These are phyloP conservation scores for Mus spicilegus DNA, from an alignment of 2,113 vertebrate species.

Conservation along the genomic window DNA sequence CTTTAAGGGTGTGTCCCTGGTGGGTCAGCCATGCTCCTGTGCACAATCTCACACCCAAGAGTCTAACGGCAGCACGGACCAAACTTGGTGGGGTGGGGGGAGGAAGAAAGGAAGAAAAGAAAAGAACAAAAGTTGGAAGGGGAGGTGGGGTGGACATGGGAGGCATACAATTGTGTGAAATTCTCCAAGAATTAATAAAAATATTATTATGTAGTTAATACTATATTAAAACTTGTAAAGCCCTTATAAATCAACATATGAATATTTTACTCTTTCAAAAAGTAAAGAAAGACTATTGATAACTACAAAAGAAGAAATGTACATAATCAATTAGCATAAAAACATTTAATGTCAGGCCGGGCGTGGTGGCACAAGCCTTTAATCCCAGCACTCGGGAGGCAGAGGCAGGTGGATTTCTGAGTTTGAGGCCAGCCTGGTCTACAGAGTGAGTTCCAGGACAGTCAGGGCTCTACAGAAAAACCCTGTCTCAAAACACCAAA, in stretches of 20 bases:
- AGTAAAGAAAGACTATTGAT: background rate
- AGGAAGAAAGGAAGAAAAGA: background rate
- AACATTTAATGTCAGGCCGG: conserved; percentile 2
- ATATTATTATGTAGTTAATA: background rate
- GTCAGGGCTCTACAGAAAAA: no score
- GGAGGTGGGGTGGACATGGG: background rate
- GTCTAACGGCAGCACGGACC: background rate
- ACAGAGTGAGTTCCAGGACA: no score
- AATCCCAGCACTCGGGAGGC: no score
- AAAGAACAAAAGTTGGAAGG: background rate
- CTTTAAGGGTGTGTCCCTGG: background rate
- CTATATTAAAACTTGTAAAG: background rate
- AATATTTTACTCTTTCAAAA: background rate
- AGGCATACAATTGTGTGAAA: background rate
- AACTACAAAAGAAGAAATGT: conserved; percentile 40
- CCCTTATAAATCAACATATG: background rate
- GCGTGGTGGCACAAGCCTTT: no score
- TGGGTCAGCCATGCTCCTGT: background rate
- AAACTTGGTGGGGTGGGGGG: background rate
- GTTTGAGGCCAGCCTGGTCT: no score
- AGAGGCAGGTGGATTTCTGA: no score
- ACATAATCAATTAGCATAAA: conserved; percentile 3
- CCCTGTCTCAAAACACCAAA: no score
- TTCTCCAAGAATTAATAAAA: background rate
- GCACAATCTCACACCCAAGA: background rate